Evolutionary conservation across 2,797 vertebrate genomes (phyloP).

Genomic region (Microhierax caerulescens): DNA sequence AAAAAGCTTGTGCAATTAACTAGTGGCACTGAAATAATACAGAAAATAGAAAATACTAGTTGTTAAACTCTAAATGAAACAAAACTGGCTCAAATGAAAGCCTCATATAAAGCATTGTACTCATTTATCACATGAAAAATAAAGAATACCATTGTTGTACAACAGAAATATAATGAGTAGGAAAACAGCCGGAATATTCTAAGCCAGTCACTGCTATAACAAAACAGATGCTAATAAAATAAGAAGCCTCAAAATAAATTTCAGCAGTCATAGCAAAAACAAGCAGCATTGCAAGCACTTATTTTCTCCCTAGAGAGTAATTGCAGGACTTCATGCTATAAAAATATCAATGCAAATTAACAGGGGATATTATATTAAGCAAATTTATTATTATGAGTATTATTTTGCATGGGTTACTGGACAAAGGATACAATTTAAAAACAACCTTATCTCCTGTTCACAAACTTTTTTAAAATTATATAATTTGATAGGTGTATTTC

Average conservation of each 20-base stretch:
- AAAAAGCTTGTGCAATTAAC: not conserved
- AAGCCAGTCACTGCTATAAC: not conserved
- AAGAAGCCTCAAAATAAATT: not conserved
- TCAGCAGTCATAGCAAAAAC: not conserved
- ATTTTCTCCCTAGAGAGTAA: not conserved
- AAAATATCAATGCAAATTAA: not conserved
- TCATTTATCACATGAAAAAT: not conserved
- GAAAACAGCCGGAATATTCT: not conserved
- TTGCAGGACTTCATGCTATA: not conserved
- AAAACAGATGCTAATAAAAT: not conserved
- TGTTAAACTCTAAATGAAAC: not conserved
- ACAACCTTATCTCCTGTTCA: not conserved
- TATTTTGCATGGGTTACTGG: not conserved
- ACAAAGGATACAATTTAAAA: not conserved
- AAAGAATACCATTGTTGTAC: not conserved
- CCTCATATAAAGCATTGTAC: not conserved
- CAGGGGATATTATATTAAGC: not conserved
- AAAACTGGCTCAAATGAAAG: not conserved
- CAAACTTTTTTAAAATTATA: not conserved
- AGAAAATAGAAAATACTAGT: not conserved
- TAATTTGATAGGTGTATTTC: not conserved
- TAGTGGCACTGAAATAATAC: not conserved
- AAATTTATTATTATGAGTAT: not conserved
- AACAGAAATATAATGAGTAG: not conserved
- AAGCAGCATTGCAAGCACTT: not conserved